Base-by-base conservation (phyloP, 2,797 vertebrate species). In the Kryptolebias ocellatus region DNA sequence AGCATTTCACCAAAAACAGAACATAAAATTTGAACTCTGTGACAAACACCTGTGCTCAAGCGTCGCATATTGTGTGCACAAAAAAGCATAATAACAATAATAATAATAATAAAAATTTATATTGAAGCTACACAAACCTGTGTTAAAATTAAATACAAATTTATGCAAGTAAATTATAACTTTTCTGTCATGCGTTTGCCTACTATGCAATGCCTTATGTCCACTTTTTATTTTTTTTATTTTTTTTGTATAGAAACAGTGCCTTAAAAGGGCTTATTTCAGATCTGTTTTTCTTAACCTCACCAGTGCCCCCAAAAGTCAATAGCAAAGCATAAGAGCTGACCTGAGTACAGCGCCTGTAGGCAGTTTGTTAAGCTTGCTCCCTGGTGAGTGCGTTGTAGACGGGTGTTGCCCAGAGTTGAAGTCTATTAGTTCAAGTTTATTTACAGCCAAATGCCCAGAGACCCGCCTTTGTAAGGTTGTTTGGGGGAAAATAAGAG, bases 361-460 rank as follows among this genome's bases (percentile, higher is more conserved):
- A 80, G 88, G 86, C 83, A 76, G 58, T 87, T 86, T 90, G 89
- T 88, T 90, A 83, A 87, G 72, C 81, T 74, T 1, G 17, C 54
- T 90, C 87, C 80, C 88, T 59, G 65, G 78, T 65, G 87, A 83
- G 74, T 81, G 85, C 72, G 84, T 84, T 79, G 76, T 72, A 87
- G 87, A 89, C 65, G 85, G 86, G 86, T 88, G 87, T 83, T 88
- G 89, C 84, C 85, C 92, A 81, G 84, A 90, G 89, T 90, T 89
- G 86, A 85, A 89, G 87, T 93, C 90, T 88, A 91, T 93, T 93
- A 90, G 87, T 88, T 87, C 2, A 78, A 91, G 87, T 92, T 91
- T 93, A 93, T 93, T 91, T 92, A 92, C 90, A 92, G 87, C 87
- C 90, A 86, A 89, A 90, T 86, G 85, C 87, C 88, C 83, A 85